These are phyloP conservation scores for Dermatemys mawii DNA, from an alignment of 2,113 vertebrate species.

Conservation along the genomic window DNA sequence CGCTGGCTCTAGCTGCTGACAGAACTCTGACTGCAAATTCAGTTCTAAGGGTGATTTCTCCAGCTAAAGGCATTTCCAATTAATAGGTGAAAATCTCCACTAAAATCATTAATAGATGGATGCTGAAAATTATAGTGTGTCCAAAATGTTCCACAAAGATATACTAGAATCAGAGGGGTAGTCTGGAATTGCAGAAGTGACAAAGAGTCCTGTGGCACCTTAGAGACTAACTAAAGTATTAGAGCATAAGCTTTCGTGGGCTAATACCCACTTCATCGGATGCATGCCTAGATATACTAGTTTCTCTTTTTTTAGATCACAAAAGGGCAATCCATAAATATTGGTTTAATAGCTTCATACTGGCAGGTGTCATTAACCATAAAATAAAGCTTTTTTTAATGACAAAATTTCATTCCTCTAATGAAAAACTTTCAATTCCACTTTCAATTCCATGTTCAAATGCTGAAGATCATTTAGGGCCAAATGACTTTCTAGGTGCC, in stretches of 20 bases:
- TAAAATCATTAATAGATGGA: neutral
- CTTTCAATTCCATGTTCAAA: neutral
- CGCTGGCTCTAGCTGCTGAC: constrained; percentile 11
- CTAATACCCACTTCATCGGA: too few relatives aligned
- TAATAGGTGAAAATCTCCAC: neutral
- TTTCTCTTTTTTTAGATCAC: neutral
- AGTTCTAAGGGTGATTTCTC: neutral
- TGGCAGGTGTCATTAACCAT: neutral
- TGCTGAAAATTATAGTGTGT: neutral
- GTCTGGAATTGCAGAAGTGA: too few relatives aligned
- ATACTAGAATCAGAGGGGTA: too few relatives aligned
- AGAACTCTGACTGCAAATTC: constrained; percentile 45
- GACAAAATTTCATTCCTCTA: neutral
- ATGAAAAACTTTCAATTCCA: neutral
- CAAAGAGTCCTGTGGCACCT: too few relatives aligned
- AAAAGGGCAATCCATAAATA: neutral
- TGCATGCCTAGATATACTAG: neutral
- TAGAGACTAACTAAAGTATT: too few relatives aligned
- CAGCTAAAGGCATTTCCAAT: neutral
- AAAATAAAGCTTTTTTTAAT: neutral
- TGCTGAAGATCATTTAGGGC: neutral
- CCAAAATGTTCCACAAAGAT: neutral
- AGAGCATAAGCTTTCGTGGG: too few relatives aligned
- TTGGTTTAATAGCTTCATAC: neutral
- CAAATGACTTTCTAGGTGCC: constrained; percentile 27